These are phyloP conservation scores for Ochropleura leucogaster DNA, from an alignment of 2,888 invertebrate genomes.

Conservation along the genomic window DNA sequence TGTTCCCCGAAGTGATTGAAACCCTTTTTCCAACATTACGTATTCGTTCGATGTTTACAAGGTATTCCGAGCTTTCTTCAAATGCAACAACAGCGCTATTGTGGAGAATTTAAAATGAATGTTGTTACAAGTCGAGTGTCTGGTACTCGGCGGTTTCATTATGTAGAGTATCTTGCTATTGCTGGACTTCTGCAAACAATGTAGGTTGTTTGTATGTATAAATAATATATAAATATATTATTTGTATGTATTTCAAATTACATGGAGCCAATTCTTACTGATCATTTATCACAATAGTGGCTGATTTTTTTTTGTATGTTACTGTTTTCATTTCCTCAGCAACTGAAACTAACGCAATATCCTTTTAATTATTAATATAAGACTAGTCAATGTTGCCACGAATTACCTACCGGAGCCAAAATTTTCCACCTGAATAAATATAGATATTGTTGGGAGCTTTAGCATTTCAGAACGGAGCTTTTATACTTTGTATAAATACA, in stretches of 20 bases:
- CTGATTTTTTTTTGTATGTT: not conserved
- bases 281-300: not conserved
- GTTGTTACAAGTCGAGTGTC: slow-evolving; percentile 26
- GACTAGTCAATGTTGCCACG: not conserved
- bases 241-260: slow-evolving; percentile 1
- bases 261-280: not conserved
- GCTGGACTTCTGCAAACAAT: slow-evolving; percentile 10
- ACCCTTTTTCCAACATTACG: slow-evolving; percentile 26
- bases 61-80: slow-evolving; percentile 32
- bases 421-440: slow-evolving; percentile 19
- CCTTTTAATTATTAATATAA: not conserved
- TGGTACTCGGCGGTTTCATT: slow-evolving; percentile 9
- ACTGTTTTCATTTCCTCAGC: not conserved
- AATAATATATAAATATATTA: no score
- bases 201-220: not conserved
- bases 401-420: not conserved
- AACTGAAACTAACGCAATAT: not conserved
- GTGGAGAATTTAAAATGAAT: slow-evolving; percentile 45
- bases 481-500: slow-evolving; percentile 37
- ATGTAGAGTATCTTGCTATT: slow-evolving; percentile 13
- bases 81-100: slow-evolving; percentile 29
- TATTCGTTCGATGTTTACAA: slow-evolving; percentile 49
- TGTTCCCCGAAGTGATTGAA: slow-evolving; percentile 33
- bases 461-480: slow-evolving; percentile 12
- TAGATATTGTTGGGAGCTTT: slow-evolving; percentile 22